phyloP scores from a whole-genome alignment of 1,140 invertebrate genomes.

The Caenorhabditis inopinata region DNA sequence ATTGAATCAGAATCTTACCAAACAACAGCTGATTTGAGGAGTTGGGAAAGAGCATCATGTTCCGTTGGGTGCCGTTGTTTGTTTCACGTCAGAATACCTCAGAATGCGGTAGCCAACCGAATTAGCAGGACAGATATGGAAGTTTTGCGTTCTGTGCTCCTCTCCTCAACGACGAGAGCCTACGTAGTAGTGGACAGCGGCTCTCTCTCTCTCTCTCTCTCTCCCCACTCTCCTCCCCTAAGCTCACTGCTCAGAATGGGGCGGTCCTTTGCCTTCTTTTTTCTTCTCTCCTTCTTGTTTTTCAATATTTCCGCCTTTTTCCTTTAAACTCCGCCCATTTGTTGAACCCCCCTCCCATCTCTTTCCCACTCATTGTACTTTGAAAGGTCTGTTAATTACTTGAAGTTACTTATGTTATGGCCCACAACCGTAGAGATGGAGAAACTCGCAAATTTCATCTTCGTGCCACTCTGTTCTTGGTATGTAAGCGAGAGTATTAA shows the following conservation, averaged over 20 bases:
- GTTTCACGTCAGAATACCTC: too few relatives aligned
- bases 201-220: neutral
- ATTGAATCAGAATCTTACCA: too few relatives aligned
- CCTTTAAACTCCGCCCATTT: conserved; percentile 11
- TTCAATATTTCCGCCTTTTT: neutral
- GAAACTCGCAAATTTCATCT: too few relatives aligned
- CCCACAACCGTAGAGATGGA: too few relatives aligned
- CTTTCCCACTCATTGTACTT: conserved; percentile 22
- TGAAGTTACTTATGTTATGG: conserved; percentile 11
- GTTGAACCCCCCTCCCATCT: neutral
- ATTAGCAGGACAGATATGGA: too few relatives aligned
- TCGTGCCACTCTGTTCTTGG: too few relatives aligned
- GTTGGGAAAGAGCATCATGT: too few relatives aligned
- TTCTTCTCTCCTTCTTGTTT: neutral
- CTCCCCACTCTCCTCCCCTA: neutral
- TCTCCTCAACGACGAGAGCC: too few relatives aligned
- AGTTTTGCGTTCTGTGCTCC: neutral
- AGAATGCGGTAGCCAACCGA: too few relatives aligned
- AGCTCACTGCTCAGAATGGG: conserved; percentile 27
- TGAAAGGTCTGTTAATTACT: conserved; percentile 9
- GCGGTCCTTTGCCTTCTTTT: neutral
- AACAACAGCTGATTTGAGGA: too few relatives aligned
- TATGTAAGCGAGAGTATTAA: too few relatives aligned
- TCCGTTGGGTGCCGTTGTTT: too few relatives aligned
- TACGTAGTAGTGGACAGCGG: conserved; percentile 23